Conservation (phyloP, 2,797 vertebrate species). For the Onychomys leucogaster region DNA sequence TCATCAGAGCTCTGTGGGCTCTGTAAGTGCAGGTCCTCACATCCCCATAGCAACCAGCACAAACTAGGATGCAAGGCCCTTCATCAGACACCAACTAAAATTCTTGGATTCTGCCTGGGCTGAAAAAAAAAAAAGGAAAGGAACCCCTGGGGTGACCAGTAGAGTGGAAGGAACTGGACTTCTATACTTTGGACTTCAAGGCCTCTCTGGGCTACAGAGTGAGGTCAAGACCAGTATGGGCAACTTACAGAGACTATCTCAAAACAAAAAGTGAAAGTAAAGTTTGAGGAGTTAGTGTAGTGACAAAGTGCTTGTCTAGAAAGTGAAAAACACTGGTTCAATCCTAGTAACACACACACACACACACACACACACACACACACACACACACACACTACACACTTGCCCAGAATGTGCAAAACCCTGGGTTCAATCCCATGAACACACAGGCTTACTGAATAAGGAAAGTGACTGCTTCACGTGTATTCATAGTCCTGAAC, state of each 20-base stretch:
- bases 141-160: neutral
- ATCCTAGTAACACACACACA: too few relatives aligned
- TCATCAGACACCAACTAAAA: neutral
- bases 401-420: neutral
- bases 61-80: neutral
- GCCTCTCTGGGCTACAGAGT: neutral
- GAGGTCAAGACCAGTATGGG: neutral
- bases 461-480: neutral
- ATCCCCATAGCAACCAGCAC: neutral
- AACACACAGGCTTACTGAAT: neutral
- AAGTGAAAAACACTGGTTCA: neutral
- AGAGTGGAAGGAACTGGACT: neutral
- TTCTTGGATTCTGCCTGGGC: slow-evolving; percentile 21
- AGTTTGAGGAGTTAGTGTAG: too few relatives aligned
- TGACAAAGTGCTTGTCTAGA: neutral
- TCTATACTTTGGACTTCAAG: neutral
- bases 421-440: neutral
- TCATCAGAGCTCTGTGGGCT: neutral
- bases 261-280: neutral
- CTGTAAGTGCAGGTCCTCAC: neutral
- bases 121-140: neutral
- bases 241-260: neutral
- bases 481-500: neutral
- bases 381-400: too few relatives aligned
- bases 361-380: too few relatives aligned